A percentile compares a stretch with the other conserved stretches of the same genome.
These are phyloP conservation scores for Sitophilus oryzae DNA, from an alignment of 1,140 invertebrate genomes.

Conservation along the genomic window DNA sequence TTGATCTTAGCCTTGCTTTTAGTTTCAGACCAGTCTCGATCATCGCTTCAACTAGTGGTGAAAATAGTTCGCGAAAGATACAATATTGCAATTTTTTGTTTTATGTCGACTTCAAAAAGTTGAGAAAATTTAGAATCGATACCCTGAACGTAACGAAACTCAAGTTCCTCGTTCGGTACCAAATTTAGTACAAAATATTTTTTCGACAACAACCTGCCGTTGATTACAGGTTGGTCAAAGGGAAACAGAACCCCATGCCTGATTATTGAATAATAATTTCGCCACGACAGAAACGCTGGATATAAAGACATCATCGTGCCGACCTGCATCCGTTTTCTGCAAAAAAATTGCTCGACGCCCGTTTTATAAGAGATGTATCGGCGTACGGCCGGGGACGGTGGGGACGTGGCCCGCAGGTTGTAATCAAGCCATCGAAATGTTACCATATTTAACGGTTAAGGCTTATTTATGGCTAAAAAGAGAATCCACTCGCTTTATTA, in stretches of 20 bases:
- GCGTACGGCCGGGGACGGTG: slow-evolving; percentile 1
- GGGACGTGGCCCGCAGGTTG: slow-evolving; percentile 6
- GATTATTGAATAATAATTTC: neutral
- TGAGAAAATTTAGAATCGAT: no score
- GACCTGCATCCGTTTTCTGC: no score
- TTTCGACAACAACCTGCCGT: no score
- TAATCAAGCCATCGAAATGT: slow-evolving; percentile 22
- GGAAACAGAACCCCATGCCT: neutral
- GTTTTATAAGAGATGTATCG: slow-evolving; percentile 3
- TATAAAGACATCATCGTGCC: slow-evolving; percentile 2
- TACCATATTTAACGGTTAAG: slow-evolving; percentile 19
- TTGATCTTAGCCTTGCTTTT: no score
- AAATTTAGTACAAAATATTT: no score
- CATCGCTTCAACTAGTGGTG: no score
- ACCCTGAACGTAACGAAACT: no score
- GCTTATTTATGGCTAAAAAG: slow-evolving; percentile 16
- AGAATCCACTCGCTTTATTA: slow-evolving; percentile 9
- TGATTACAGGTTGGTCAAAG: neutral
- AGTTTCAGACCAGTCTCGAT: no score
- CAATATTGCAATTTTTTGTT: no score
- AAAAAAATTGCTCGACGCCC: neutral
- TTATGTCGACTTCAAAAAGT: no score
- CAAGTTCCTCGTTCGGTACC: no score
- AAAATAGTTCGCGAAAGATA: no score
- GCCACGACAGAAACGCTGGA: neutral